Evolutionary conservation across 2,797 vertebrate species (phyloP), one percentile per base, ranked within the genome.

Genomic region (Leontocebus nigricollis): DNA sequence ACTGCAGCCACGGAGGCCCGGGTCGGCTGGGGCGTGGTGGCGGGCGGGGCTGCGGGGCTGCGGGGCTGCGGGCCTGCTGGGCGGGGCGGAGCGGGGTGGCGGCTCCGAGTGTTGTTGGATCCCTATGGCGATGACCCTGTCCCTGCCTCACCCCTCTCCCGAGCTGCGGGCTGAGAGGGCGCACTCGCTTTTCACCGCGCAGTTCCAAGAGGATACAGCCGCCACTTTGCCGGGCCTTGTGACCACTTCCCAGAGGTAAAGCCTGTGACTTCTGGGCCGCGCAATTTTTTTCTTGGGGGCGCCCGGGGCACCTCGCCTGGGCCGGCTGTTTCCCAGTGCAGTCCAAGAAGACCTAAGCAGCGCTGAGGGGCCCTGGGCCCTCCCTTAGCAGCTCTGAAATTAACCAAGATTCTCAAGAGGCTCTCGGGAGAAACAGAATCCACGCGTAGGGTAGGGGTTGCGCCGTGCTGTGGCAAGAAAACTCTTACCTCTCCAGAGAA

Each of bases 61-160:
- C 14, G 1, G 41, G 12, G 13, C 57, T 59, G 57, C 7, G 30
- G 41, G 19, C 20, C 57, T 27, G 57, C 44, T 14, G 33, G 61
- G 61, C 61, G 33, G 33, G 33, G 33, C 44, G 30, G 33, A 33
- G 61, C 64, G 33, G 33, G 33, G 33, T 19, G 64, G 33, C 15
- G 64, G 15, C 64, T 67, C 48, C 57, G 20, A 22, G 87, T 97
- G 97, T 98, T 97, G 91, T 90, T n/a, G 11, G 83, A 80, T 98
- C 95, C 72, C 98, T 94, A 80, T 97, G 96, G 98, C 87, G 93
- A 98, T 93, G 57, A 10, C 27, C 4, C 10, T 36, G 44, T 75
- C 26, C 4, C 26, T 24, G 2, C 41, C 30, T 50, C 5, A 1
- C 30, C 50, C 70, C 2, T 22, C 14, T 1, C 24, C 57, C 0